These are phyloP conservation scores for Nymphalis urticae DNA, from an alignment of 2,888 invertebrate genomes.

Conservation along the genomic window DNA sequence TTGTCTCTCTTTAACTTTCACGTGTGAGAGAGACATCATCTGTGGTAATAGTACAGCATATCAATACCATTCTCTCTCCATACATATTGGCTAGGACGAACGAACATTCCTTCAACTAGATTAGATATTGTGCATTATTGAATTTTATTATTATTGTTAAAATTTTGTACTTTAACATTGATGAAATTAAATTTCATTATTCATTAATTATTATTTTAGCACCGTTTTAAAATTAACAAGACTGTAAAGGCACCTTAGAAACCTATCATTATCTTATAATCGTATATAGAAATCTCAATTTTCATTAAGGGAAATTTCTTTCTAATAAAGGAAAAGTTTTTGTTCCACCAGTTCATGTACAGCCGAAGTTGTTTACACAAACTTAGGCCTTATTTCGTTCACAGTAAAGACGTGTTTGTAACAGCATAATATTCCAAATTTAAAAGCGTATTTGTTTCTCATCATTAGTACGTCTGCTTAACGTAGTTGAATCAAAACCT, in stretches of 20 bases:
- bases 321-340: constrained; percentile 18
- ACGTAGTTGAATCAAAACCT: too few relatives aligned
- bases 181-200: constrained; percentile 38
- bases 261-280: constrained; percentile 3
- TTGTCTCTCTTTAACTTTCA: constrained; percentile 21
- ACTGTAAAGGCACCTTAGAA: constrained; percentile 40
- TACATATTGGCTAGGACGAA: constrained; percentile 65
- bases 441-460: too few relatives aligned
- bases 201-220: constrained; percentile 31
- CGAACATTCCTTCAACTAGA: neutral
- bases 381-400: neutral
- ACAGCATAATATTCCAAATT: neutral
- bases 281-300: neutral
- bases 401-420: neutral
- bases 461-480: too few relatives aligned
- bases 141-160: constrained; percentile 4
- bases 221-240: constrained; percentile 32
- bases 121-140: neutral
- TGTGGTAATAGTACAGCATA: constrained; percentile 29
- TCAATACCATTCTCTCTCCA: constrained; percentile 52
- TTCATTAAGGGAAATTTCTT: constrained; percentile 23
- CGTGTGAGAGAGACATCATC: constrained; percentile 14
- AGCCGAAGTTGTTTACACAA: constrained; percentile 3
- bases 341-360: neutral
- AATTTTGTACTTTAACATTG: constrained; percentile 10